Percentiles rank a stretch among this genome's conserved stretches.
Conservation (phyloP, 2,888 invertebrate species). For the Oligia strigilis region DNA sequence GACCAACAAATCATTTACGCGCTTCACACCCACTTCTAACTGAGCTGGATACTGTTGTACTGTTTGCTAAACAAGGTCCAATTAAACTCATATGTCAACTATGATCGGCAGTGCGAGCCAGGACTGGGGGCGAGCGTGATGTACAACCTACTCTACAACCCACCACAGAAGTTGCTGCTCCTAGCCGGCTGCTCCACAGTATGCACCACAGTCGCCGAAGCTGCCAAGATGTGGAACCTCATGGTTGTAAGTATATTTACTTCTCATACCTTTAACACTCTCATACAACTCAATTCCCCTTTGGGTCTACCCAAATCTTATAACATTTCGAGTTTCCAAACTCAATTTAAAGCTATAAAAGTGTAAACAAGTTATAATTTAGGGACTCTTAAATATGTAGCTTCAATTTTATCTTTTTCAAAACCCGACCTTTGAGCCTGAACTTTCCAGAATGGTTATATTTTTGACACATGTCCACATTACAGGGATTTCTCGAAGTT, state of each 20-base stretch:
- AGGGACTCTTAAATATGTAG: constrained; percentile 48
- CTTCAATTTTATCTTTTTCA: constrained; percentile 43
- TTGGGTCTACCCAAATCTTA: constrained; percentile 30
- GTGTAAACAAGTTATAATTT: constrained; percentile 52
- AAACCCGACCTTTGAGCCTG: constrained; percentile 32
- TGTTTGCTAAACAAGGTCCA: constrained; percentile 50
- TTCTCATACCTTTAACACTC: constrained; percentile 21
- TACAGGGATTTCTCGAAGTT: constrained; percentile 52
- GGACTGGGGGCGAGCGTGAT: constrained; percentile 99
- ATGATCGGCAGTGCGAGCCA: constrained; percentile 96
- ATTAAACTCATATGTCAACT: constrained; percentile 58
- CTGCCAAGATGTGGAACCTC: constrained; percentile 99
- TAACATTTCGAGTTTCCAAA: constrained; percentile 41
- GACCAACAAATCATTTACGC: constrained; percentile 53
- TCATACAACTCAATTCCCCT: constrained; percentile 31
- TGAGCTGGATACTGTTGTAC: constrained; percentile 35
- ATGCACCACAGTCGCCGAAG: constrained; percentile 99
- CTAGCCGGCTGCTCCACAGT: constrained; percentile 99
- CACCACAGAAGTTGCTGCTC: constrained; percentile 97
- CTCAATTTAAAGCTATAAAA: constrained; percentile 55
- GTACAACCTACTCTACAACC: constrained; percentile 99
- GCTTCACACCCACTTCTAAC: constrained; percentile 44
- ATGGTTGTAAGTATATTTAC: constrained; percentile 95
- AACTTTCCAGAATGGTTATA: constrained; percentile 48
- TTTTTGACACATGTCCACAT: constrained; percentile 58